Evolutionary conservation across 2,888 invertebrate genomes (phyloP).

Genomic region (Scaptomyza tumidula): DNA sequence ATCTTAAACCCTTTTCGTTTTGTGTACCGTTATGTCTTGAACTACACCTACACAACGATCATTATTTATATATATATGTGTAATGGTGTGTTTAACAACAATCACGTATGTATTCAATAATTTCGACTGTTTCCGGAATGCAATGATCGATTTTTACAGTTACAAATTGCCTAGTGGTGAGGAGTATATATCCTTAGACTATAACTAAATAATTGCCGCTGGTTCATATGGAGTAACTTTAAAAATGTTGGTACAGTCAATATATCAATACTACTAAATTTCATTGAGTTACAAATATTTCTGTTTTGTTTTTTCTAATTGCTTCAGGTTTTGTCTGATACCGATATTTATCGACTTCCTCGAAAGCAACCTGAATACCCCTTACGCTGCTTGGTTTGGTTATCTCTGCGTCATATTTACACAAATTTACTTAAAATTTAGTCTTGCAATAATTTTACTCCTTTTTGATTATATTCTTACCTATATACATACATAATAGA

Average conservation of each 20-base stretch:
- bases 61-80: constrained; percentile 13
- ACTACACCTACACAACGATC: constrained; percentile 57
- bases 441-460: constrained; percentile 18
- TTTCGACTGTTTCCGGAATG: constrained; percentile 9
- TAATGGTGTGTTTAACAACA: constrained; percentile 21
- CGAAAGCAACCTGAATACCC: constrained; percentile 33
- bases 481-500: constrained; percentile 50
- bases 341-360: constrained; percentile 15
- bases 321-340: constrained; percentile 13
- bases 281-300: constrained; percentile 23
- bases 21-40: constrained; percentile 22
- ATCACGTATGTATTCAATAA: constrained; percentile 10
- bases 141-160: constrained; percentile 57
- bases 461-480: constrained; percentile 57
- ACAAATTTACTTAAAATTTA: constrained; percentile 30
- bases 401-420: constrained; percentile 62
- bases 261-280: constrained; percentile 29
- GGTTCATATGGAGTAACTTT: constrained; percentile 51
- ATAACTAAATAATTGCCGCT: constrained; percentile 70
- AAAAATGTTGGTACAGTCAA: constrained; percentile 76
- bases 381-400: constrained; percentile 66
- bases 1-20: constrained; percentile 3
- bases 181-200: constrained; percentile 50
- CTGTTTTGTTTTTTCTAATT: constrained; percentile 19
- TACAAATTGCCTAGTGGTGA: constrained; percentile 62